Percentiles rank a stretch among this genome's conserved stretches.
Conservation (phyloP, 2,888 invertebrate species). For the Deroplatys truncata region DNA sequence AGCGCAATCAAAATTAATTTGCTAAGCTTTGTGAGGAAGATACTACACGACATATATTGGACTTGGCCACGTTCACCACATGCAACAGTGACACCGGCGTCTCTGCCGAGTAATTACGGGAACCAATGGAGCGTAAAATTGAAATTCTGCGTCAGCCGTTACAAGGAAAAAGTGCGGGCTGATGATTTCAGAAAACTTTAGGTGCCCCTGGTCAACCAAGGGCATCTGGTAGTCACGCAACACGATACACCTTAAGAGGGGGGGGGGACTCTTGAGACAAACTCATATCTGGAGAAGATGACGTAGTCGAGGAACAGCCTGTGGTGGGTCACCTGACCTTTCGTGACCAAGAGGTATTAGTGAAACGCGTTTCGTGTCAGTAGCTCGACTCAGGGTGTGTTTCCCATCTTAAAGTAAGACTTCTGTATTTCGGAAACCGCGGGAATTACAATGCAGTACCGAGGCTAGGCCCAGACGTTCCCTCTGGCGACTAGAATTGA, state of each 20-base stretch:
- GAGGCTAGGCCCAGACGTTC: too few relatives aligned
- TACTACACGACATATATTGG: not conserved
- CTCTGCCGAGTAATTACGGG: not conserved
- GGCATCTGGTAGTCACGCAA: too few relatives aligned
- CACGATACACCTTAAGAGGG: too few relatives aligned
- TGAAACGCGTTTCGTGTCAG: not conserved
- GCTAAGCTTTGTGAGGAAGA: not conserved
- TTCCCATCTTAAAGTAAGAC: too few relatives aligned
- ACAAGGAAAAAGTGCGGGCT: not conserved
- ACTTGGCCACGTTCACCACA: not conserved
- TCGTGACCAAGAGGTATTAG: not conserved
- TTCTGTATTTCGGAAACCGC: too few relatives aligned
- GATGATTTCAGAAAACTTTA: not conserved
- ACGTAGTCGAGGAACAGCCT: not conserved
- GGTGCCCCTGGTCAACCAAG: too few relatives aligned
- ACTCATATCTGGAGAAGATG: too few relatives aligned
- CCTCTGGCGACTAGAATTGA: too few relatives aligned
- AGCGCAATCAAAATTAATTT: too few relatives aligned
- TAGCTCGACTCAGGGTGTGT: not conserved
- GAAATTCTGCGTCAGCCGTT: not conserved
- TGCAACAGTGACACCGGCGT: not conserved
- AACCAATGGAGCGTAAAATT: not conserved
- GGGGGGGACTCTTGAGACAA: too few relatives aligned
- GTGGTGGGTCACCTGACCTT: not conserved
- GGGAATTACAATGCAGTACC: too few relatives aligned